phyloP scores from a whole-genome alignment of 2,113 vertebrate genomes.

The Cisticola juncidis region DNA sequence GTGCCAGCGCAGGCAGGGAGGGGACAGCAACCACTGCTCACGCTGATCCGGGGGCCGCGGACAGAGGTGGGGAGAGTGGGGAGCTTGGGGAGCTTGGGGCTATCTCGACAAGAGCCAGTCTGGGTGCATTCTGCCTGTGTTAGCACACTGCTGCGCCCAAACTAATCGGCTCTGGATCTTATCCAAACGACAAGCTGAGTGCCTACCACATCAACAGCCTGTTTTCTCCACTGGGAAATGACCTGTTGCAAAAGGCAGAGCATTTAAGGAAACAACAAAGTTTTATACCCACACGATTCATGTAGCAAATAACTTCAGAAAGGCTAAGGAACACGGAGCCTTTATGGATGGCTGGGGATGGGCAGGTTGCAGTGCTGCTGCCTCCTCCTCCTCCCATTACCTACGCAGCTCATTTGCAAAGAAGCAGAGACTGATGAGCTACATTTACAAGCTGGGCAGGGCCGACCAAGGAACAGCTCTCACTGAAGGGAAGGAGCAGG shows the following conservation, averaged over 20 bases:
- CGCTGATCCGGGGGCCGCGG: fast-evolving
- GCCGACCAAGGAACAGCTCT: neutral
- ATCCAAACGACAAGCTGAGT: neutral
- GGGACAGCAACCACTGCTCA: neutral
- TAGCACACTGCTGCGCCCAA: neutral
- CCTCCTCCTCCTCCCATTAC: neutral
- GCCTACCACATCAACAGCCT: neutral
- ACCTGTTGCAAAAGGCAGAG: neutral
- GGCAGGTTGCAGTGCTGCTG: neutral
- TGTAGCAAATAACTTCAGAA: neutral
- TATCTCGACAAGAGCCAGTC: neutral
- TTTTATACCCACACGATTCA: neutral
- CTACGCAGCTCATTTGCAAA: neutral
- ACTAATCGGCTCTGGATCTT: neutral
- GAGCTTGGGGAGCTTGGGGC: neutral
- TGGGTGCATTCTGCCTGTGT: conserved; percentile 14
- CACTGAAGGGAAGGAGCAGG: neutral
- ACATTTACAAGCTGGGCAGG: conserved; percentile 14
- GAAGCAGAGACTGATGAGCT: conserved; percentile 18
- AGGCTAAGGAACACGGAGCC: neutral
- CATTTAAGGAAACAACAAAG: neutral
- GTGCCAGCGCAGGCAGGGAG: neutral
- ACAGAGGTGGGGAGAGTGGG: neutral
- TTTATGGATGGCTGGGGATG: neutral
- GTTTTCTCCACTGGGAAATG: neutral